phyloP scores from a whole-genome alignment of 2,797 vertebrate species.

The Vespertilio murinus region DNA sequence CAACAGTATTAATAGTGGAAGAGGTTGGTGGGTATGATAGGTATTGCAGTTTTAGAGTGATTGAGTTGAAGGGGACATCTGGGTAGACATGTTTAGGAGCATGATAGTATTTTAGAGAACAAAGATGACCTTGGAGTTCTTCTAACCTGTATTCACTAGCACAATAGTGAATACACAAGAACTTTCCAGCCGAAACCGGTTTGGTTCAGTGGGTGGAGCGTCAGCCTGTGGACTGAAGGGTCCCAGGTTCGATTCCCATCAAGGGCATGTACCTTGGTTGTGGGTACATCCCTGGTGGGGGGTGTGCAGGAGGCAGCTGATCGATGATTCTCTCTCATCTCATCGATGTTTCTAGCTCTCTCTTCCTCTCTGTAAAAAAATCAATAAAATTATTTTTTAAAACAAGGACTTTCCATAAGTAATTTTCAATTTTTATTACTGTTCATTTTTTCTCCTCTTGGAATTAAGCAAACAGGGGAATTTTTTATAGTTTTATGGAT shows the following conservation, averaged over 20 bases:
- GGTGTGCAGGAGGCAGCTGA: too few relatives aligned
- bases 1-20: neutral
- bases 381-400: too few relatives aligned
- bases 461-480: neutral
- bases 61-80: neutral
- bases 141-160: neutral
- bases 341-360: too few relatives aligned
- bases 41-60: neutral
- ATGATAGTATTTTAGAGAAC: neutral
- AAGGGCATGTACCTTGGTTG: too few relatives aligned
- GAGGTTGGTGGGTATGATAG: neutral
- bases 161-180: neutral
- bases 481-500: constrained; percentile 16
- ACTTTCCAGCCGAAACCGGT: neutral
- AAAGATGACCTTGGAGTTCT: neutral
- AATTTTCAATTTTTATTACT: neutral
- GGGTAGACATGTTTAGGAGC: neutral
- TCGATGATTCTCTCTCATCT: too few relatives aligned
- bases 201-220: too few relatives aligned
- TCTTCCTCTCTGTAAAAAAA: too few relatives aligned
- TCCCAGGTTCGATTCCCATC: too few relatives aligned
- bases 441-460: neutral
- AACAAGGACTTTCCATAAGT: neutral
- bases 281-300: too few relatives aligned
- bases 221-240: too few relatives aligned